Percentiles rank a stretch among this genome's conserved stretches.
Conservation (phyloP, 2,888 invertebrate genomes). For the Drosophila conformis region DNA sequence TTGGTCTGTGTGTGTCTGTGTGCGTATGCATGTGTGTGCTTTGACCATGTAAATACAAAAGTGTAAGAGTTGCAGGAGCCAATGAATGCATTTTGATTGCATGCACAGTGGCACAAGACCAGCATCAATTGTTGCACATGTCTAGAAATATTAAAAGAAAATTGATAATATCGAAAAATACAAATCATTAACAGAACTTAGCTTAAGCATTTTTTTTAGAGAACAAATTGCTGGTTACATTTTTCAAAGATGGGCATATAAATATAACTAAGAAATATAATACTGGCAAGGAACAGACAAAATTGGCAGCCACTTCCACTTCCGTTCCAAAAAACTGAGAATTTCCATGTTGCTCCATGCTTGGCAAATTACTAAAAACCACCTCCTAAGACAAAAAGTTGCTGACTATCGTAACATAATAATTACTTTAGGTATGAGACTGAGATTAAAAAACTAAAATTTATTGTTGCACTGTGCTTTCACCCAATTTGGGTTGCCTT, state of each 20-base stretch:
- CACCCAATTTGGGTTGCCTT: neutral
- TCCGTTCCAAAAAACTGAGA: neutral
- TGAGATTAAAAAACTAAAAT: neutral
- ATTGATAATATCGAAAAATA: neutral
- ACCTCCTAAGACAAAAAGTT: neutral
- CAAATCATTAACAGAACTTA: neutral
- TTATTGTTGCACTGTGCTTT: neutral
- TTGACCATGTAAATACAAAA: conserved; percentile 45
- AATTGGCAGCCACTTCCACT: neutral
- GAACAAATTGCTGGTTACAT: too few relatives aligned
- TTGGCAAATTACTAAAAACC: neutral
- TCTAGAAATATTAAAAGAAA: neutral
- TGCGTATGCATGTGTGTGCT: conserved; percentile 7
- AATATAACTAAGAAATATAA: neutral
- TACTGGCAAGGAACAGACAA: neutral
- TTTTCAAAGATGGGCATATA: neutral
- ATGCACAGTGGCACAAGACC: conserved; percentile 39
- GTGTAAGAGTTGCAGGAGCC: conserved; percentile 22
- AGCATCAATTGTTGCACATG: neutral
- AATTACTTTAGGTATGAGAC: neutral
- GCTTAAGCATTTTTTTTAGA: too few relatives aligned
- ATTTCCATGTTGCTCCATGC: neutral
- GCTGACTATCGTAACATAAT: neutral
- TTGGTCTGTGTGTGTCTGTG: conserved; percentile 1
- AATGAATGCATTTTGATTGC: conserved; percentile 74